A percentile compares a stretch with the other conserved stretches of the same genome.
phyloP scores from a whole-genome alignment of 1,140 invertebrate genomes.

The Camponotus vicinus region DNA sequence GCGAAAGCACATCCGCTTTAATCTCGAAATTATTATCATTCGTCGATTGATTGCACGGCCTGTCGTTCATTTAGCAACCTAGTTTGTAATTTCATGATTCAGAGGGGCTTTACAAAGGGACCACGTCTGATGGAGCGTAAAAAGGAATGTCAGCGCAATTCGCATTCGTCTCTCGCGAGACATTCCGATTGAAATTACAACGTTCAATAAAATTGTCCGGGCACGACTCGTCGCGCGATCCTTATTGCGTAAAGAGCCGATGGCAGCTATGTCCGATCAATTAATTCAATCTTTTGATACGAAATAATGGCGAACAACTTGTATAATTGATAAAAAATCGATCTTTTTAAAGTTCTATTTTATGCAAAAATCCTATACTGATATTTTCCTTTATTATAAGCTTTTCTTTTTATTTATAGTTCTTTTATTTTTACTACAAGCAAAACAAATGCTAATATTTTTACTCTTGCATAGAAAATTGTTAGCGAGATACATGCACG shows the following conservation, averaged over 20 bases:
- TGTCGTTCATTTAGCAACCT: conserved; percentile 46
- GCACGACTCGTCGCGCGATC: conserved; percentile 31
- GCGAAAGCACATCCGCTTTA: conserved; percentile 40
- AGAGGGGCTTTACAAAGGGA: conserved; percentile 32
- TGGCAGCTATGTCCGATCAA: background rate
- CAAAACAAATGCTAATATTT: background rate
- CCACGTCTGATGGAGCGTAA: conserved; percentile 13
- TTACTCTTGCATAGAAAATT: background rate
- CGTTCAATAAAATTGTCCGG: conserved; percentile 44
- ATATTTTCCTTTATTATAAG: background rate
- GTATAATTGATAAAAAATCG: background rate
- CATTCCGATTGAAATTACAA: conserved; percentile 51
- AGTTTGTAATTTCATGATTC: conserved; percentile 42
- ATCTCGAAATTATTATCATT: conserved; percentile 59
- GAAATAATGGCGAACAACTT: background rate
- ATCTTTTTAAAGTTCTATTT: background rate
- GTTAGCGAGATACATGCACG: background rate
- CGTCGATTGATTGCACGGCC: conserved; percentile 40
- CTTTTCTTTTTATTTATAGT: background rate
- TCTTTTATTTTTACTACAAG: background rate
- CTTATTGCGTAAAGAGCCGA: background rate
- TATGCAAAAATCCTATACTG: background rate
- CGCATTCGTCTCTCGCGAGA: conserved; percentile 44
- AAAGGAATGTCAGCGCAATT: conserved; percentile 50
- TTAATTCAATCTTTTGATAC: background rate